phyloP scores from a whole-genome alignment of 2,888 invertebrate genomes.

The Machimus rusticus region DNA sequence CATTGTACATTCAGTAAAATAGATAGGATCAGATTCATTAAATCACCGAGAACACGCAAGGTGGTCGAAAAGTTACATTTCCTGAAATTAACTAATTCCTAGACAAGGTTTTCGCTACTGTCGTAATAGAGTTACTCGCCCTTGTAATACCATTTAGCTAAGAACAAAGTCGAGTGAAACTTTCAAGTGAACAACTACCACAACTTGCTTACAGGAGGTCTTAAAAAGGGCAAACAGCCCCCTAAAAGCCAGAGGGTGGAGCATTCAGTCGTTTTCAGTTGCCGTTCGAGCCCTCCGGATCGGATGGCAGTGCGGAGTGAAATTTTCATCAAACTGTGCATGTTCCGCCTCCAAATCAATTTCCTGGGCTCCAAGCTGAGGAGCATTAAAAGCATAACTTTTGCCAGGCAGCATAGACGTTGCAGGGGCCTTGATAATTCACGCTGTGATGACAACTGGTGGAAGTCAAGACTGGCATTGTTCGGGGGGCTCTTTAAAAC shows the following conservation, averaged over 20 bases:
- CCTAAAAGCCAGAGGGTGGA: background rate
- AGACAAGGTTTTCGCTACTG: background rate
- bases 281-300: background rate
- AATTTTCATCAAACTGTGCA: constrained; percentile 13
- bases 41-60: background rate
- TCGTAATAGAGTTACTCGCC: background rate
- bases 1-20: background rate
- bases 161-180: background rate
- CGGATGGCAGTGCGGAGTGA: background rate
- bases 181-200: constrained; percentile 20
- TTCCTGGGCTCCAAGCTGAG: constrained; percentile 19
- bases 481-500: constrained; percentile 25
- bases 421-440: constrained; percentile 19
- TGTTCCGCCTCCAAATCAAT: constrained; percentile 23
- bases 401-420: constrained; percentile 1
- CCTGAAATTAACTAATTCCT: background rate
- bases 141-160: background rate
- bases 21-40: background rate
- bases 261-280: background rate
- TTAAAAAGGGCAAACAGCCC: background rate
- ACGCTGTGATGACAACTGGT: constrained; percentile 28
- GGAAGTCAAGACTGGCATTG: constrained; percentile 28
- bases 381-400: constrained; percentile 27
- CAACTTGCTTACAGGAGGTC: background rate
- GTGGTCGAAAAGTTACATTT: background rate